A percentile compares a stretch with the other conserved stretches of the same genome.
phyloP scores from a whole-genome alignment of 2,797 vertebrate species.

The Tragopan temminckii region DNA sequence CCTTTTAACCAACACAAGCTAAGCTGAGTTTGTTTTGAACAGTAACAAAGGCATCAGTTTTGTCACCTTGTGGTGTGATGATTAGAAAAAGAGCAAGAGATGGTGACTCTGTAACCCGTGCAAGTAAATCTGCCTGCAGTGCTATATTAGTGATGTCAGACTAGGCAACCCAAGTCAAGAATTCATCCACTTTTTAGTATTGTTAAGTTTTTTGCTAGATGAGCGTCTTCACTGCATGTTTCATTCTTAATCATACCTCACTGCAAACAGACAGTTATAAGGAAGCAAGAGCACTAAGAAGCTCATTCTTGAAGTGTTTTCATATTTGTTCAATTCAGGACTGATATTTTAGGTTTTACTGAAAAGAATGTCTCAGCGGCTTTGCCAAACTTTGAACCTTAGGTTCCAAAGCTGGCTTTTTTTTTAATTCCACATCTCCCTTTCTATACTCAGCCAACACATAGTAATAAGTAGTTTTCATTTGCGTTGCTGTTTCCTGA shows the following conservation, averaged over 20 bases:
- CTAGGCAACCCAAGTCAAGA: neutral
- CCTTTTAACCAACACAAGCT: neutral
- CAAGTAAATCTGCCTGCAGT: neutral
- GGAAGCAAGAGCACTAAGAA: neutral
- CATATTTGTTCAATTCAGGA: neutral
- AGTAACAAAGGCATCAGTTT: neutral
- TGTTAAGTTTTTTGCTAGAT: neutral
- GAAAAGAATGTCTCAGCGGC: neutral
- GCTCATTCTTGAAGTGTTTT: neutral
- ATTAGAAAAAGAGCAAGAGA: neutral
- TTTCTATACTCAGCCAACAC: neutral
- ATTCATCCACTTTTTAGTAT: neutral
- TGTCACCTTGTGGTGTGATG: neutral
- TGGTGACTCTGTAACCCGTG: neutral
- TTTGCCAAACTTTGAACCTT: neutral
- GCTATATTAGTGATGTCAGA: accelerated
- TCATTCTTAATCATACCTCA: neutral
- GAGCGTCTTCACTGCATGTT: neutral
- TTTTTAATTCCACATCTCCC: neutral
- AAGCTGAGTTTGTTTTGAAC: neutral
- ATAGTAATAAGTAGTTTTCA: neutral
- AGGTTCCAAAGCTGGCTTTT: neutral
- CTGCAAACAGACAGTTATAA: neutral
- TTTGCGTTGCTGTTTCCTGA: slow-evolving; percentile 61
- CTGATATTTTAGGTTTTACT: neutral